Conservation (phyloP, 64 coral and sea anemone genomes). For the Montipora sp. region DNA sequence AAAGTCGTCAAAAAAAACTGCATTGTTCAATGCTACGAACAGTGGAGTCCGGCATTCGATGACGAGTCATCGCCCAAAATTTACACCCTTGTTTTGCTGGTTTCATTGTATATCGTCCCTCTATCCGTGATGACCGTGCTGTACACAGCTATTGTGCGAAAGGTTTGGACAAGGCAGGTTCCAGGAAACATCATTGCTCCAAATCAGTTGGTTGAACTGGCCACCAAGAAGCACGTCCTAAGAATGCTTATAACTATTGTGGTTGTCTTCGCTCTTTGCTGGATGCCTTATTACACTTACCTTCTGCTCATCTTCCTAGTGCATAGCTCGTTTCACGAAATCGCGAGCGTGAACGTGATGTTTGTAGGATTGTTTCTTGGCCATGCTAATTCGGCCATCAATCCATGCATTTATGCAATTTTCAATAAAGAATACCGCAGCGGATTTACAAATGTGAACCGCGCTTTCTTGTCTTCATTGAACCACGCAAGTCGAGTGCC, state of each 20-base stretch:
- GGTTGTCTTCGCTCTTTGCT: slow-evolving; percentile 57
- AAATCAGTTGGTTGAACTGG: neutral
- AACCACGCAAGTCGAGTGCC: slow-evolving; percentile 6
- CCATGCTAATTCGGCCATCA: slow-evolving; percentile 54
- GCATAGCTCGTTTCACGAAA: neutral
- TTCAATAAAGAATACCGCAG: slow-evolving; percentile 60
- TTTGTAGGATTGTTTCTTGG: slow-evolving; percentile 43
- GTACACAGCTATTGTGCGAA: slow-evolving; percentile 63
- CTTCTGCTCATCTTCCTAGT: neutral
- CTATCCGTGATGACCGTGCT: slow-evolving; percentile 25
- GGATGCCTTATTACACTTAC: slow-evolving; percentile 62
- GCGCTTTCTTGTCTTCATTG: neutral
- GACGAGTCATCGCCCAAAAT: neutral
- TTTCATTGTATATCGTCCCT: slow-evolving; percentile 41
- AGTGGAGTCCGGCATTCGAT: slow-evolving; percentile 17
- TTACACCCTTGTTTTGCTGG: slow-evolving; percentile 44
- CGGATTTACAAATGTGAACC: neutral
- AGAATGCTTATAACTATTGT: slow-evolving; percentile 70
- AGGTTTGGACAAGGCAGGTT: slow-evolving; percentile 61
- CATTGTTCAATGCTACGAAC: slow-evolving; percentile 16
- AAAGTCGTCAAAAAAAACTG: slow-evolving; percentile 14
- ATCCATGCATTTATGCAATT: slow-evolving; percentile 44
- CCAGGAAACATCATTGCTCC: slow-evolving; percentile 32
- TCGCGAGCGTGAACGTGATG: neutral
- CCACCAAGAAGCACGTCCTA: slow-evolving; percentile 46